phyloP scores from a whole-genome alignment of 2,888 invertebrate genomes.

The Pseudococcus jackbeardsleyi region DNA sequence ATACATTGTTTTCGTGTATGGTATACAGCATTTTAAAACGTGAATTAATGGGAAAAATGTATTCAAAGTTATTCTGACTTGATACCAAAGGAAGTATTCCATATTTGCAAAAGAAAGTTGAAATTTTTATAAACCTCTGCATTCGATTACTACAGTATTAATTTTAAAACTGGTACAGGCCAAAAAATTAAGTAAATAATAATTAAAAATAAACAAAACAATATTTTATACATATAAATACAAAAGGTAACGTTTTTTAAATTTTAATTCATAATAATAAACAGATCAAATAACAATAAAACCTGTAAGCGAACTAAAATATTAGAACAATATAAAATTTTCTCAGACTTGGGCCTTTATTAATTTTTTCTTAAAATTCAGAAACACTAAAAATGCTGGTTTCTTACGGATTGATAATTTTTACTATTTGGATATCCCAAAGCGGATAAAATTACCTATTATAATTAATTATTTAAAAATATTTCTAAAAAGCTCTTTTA shows the following conservation, averaged over 20 bases:
- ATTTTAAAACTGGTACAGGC: slow-evolving; percentile 15
- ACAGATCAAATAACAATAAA: slow-evolving; percentile 58
- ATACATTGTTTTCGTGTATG: slow-evolving; percentile 33
- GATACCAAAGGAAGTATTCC: not conserved
- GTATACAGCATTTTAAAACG: slow-evolving; percentile 40
- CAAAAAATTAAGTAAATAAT: not conserved
- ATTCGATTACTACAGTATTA: not conserved
- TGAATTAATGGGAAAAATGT: slow-evolving; percentile 34
- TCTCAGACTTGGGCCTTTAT: slow-evolving; percentile 12
- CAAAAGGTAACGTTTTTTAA: slow-evolving; percentile 64
- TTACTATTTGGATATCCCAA: not conserved
- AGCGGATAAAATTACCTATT: slow-evolving; percentile 42
- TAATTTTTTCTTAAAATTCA: not conserved
- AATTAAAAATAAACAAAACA: slow-evolving; percentile 61
- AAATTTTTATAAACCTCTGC: slow-evolving; percentile 32
- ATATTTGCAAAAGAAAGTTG: not conserved
- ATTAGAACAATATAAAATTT: slow-evolving; percentile 17
- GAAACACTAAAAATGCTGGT: slow-evolving; percentile 6
- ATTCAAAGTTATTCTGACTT: slow-evolving; percentile 27
- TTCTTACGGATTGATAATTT: not conserved
- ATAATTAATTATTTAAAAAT: slow-evolving; percentile 2
- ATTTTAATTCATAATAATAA: slow-evolving; percentile 46
- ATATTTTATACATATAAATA: slow-evolving; percentile 62
- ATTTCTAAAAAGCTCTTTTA: slow-evolving; percentile 47
- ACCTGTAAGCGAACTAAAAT: slow-evolving; percentile 48